Percentiles rank a stretch among this genome's conserved stretches.
phyloP scores from a whole-genome alignment of 2,113 vertebrate species.

The Macrotus californicus region DNA sequence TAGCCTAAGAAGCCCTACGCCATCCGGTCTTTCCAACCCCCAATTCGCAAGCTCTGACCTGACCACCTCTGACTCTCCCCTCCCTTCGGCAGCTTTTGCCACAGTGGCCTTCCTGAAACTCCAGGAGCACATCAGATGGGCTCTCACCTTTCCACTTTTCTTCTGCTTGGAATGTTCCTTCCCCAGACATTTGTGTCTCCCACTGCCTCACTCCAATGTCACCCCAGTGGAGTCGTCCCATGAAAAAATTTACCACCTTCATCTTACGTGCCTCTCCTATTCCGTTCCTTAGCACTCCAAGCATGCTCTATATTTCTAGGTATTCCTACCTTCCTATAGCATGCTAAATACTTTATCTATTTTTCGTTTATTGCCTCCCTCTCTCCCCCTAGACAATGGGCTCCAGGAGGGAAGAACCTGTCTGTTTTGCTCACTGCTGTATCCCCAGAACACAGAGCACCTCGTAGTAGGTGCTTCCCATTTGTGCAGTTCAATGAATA shows the following conservation, averaged over 20 bases:
- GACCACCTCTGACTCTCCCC: background rate
- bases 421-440: background rate
- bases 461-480: background rate
- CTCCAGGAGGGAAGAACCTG: background rate
- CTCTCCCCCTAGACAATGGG: background rate
- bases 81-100: background rate
- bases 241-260: background rate
- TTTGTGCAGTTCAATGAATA: background rate
- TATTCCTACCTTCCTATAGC: background rate
- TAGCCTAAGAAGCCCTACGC: background rate
- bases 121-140: background rate
- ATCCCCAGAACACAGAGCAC: background rate
- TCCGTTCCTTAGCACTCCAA: background rate
- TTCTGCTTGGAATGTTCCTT: background rate
- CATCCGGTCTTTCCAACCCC: background rate
- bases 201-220: background rate
- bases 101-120: background rate
- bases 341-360: background rate
- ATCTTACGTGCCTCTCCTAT: background rate
- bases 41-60: background rate
- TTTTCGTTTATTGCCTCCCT: background rate
- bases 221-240: background rate
- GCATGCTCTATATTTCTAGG: background rate
- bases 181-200: background rate
- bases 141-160: background rate